Evolutionary conservation across 2,113 vertebrate genomes (phyloP).

Genomic region (Coturnix japonica): DNA sequence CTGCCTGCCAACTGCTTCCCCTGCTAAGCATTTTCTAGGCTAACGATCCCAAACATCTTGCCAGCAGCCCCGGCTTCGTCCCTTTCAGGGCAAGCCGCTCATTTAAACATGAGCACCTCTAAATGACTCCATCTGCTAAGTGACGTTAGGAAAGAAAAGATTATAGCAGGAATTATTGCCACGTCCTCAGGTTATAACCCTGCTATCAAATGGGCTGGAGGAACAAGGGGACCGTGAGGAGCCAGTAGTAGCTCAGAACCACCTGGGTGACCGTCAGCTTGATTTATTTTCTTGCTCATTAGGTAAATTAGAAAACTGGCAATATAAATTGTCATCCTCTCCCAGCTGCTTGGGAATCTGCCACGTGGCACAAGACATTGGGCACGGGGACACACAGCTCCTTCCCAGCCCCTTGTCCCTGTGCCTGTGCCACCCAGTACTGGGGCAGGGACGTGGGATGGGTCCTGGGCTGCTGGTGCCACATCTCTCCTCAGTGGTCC

Average conservation of each 20-base stretch:
- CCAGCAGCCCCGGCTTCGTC: constrained; percentile 61
- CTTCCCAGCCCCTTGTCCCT: neutral
- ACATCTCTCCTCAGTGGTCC: fast-evolving
- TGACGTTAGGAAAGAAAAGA: constrained; percentile 59
- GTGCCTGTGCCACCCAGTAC: neutral
- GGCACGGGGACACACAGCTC: neutral
- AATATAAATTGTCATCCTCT: neutral
- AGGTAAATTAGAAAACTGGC: constrained; percentile 66
- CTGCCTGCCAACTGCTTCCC: constrained; percentile 70
- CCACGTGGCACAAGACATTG: neutral
- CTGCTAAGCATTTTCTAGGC: constrained; percentile 71
- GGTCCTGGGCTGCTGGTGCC: neutral
- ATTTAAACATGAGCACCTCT: constrained; percentile 66
- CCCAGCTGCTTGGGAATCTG: constrained; percentile 34
- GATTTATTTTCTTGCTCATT: constrained; percentile 68
- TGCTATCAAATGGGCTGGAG: constrained; percentile 47
- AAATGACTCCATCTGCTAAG: constrained; percentile 73
- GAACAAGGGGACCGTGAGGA: constrained; percentile 32
- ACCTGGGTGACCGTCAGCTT: constrained; percentile 67
- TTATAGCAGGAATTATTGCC: constrained; percentile 55
- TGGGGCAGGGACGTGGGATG: neutral
- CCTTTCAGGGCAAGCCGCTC: constrained; percentile 64
- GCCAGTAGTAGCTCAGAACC: constrained; percentile 13
- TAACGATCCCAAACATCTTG: constrained; percentile 50
- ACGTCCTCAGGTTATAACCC: constrained; percentile 50